Percentiles rank a stretch among this genome's conserved stretches.
phyloP scores from a whole-genome alignment of 2,888 invertebrate genomes.

The Drosophila pseudotalamancana region DNA sequence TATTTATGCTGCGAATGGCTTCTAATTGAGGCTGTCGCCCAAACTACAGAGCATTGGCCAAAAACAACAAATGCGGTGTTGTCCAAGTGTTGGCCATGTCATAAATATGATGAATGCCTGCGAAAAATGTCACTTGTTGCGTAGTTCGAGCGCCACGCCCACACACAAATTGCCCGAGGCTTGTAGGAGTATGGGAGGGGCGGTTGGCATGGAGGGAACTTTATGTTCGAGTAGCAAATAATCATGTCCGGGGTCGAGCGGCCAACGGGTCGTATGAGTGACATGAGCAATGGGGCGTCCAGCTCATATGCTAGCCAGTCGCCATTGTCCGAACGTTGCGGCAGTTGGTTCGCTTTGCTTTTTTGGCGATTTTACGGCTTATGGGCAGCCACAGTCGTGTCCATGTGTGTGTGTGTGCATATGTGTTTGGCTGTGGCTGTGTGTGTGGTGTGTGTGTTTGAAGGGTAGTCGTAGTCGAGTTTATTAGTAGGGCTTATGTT shows the following conservation, averaged over 20 bases:
- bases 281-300: slow-evolving; percentile 62
- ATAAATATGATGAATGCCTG: slow-evolving; percentile 82
- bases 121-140: slow-evolving; percentile 82
- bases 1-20: slow-evolving; percentile 41
- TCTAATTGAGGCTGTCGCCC: slow-evolving; percentile 57
- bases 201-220: no score
- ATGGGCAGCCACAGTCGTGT: slow-evolving; percentile 64
- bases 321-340: slow-evolving; percentile 49
- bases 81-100: slow-evolving; percentile 48
- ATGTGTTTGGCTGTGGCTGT: no score
- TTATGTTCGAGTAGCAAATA: slow-evolving; percentile 79
- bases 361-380: slow-evolving; percentile 81
- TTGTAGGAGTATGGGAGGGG: neutral
- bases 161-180: slow-evolving; percentile 3
- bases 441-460: slow-evolving; percentile 37
- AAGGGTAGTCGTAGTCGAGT: slow-evolving; percentile 68
- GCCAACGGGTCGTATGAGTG: slow-evolving; percentile 66
- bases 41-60: slow-evolving; percentile 13
- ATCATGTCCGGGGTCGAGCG: slow-evolving; percentile 64
- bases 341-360: slow-evolving; percentile 72
- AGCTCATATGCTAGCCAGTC: slow-evolving; percentile 48
- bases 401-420: slow-evolving; percentile 8
- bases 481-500: slow-evolving; percentile 78
- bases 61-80: slow-evolving; percentile 34
- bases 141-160: slow-evolving; percentile 29